Evolutionary conservation across 2,797 vertebrate species (phyloP).

Genomic region (Pelobates cultripes): DNA sequence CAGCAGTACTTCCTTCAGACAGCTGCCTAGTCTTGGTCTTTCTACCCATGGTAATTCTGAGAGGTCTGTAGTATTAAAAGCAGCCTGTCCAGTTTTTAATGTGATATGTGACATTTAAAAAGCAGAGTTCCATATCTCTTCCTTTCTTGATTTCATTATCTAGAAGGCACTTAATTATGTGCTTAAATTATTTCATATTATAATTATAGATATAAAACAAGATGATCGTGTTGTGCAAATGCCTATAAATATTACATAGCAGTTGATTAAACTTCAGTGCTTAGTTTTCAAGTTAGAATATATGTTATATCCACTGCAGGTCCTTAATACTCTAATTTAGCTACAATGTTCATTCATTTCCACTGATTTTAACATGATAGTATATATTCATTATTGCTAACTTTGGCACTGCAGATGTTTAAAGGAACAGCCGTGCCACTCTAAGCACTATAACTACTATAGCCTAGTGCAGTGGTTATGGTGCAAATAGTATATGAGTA

Average conservation of each 20-base stretch:
- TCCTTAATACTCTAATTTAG: too few species aligned
- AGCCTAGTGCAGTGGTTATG: too few species aligned
- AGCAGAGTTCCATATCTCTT: neutral
- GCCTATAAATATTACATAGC: slow-evolving; percentile 31
- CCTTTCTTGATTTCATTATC: slow-evolving; percentile 23
- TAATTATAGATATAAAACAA: slow-evolving; percentile 37
- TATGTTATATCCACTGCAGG: neutral
- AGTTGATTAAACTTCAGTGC: slow-evolving; percentile 17
- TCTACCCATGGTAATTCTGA: neutral
- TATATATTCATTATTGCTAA: too few species aligned
- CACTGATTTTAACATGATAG: too few species aligned
- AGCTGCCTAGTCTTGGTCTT: neutral
- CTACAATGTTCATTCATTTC: too few species aligned
- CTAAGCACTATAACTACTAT: too few species aligned
- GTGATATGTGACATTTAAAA: slow-evolving; percentile 35
- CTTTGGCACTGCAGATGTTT: too few species aligned
- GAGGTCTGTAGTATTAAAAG: neutral
- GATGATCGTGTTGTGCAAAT: too few species aligned
- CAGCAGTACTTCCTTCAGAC: neutral
- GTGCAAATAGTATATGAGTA: too few species aligned
- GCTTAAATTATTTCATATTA: slow-evolving; percentile 32
- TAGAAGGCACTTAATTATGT: slow-evolving; percentile 17
- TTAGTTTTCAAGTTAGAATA: slow-evolving; percentile 14
- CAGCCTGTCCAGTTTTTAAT: slow-evolving; percentile 8
- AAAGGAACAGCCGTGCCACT: too few species aligned